Conservation (phyloP, 2,888 invertebrate species). For the Argynnis bischoffii region DNA sequence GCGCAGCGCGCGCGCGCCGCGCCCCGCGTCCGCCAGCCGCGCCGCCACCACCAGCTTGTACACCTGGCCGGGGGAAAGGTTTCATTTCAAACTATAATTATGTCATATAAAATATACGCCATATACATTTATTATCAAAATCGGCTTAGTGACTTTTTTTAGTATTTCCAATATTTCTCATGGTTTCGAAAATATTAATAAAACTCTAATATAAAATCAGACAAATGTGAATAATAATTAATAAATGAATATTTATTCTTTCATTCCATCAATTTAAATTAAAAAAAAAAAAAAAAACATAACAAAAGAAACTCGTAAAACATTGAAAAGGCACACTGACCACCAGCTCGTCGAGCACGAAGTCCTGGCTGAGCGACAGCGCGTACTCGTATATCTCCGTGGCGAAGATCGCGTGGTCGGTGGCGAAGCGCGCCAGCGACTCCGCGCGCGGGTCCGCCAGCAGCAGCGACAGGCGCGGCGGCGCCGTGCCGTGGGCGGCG, state of each 20-base stretch:
- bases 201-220: too few relatives aligned
- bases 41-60: constrained; percentile 93
- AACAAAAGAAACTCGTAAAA: too few relatives aligned
- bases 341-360: constrained; percentile 88
- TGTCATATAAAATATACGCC: too few relatives aligned
- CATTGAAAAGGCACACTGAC: constrained; percentile 58
- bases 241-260: too few relatives aligned
- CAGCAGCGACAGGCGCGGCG: constrained; percentile 88
- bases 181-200: too few relatives aligned
- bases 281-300: neutral
- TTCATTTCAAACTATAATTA: too few relatives aligned
- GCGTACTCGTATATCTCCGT: constrained; percentile 98
- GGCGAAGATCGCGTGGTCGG: constrained; percentile 93
- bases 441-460: constrained; percentile 87
- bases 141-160: too few relatives aligned
- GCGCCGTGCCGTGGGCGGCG: constrained; percentile 38
- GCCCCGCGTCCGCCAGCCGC: constrained; percentile 88
- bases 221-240: too few relatives aligned
- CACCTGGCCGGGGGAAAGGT: constrained; percentile 73
- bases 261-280: too few relatives aligned
- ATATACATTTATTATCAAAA: too few relatives aligned
- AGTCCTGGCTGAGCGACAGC: constrained; percentile 88
- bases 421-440: constrained; percentile 86
- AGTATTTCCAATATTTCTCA: too few relatives aligned
- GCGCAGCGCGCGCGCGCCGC: constrained; percentile 89